phyloP scores from a whole-genome alignment of 1,140 invertebrate genomes.

The Cydia pomonella region DNA sequence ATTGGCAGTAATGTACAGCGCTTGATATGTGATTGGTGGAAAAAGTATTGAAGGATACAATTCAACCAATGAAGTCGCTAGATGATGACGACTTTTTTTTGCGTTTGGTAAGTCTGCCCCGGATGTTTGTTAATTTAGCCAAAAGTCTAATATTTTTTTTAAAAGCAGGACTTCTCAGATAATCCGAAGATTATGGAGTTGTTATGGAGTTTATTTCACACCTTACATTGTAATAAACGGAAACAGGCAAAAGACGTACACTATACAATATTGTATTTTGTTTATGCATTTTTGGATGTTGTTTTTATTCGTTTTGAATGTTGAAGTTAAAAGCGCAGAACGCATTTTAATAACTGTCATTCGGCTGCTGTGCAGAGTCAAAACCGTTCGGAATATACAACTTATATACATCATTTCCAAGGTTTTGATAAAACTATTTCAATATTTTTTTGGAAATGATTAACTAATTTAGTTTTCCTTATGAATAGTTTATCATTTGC shows the following conservation, averaged over 20 bases:
- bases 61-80: background rate
- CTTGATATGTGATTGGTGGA: background rate
- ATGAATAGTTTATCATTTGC: background rate
- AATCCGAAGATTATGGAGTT: too few relatives aligned
- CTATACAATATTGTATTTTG: too few relatives aligned
- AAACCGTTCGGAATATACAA: background rate
- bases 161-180: background rate
- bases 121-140: background rate
- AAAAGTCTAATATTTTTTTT: background rate
- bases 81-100: slow-evolving; percentile 19
- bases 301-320: too few relatives aligned
- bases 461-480: too few relatives aligned
- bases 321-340: too few relatives aligned
- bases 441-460: too few relatives aligned
- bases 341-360: too few relatives aligned
- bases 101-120: background rate
- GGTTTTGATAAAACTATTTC: background rate
- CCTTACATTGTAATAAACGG: too few relatives aligned
- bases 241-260: too few relatives aligned
- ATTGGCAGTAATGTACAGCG: background rate
- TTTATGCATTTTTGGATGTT: too few relatives aligned
- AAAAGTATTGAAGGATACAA: background rate
- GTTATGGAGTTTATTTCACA: too few relatives aligned
- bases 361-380: background rate
- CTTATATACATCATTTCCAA: background rate